Base-by-base conservation (phyloP, 2,113 vertebrate species). In the Epinephelus moara region DNA sequence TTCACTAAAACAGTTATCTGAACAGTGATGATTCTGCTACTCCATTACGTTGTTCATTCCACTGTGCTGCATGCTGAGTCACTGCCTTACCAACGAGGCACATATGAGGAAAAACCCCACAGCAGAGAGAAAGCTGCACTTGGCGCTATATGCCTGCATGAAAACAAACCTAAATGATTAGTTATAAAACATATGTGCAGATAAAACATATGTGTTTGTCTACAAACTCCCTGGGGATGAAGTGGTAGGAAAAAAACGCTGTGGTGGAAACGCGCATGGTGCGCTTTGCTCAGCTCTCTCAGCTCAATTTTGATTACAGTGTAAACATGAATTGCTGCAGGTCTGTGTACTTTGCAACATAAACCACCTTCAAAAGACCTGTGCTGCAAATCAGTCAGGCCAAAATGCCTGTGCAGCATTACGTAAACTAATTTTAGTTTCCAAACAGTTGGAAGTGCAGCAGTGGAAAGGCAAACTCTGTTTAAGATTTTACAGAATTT, bases 401-500 rank as follows among this genome's bases (percentile, higher is more conserved):
- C 10, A 68, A 62, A 64, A 68, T 52, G 60, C 25, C 49, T 3
- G 52, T 2, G 67, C 45, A 60, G 45, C 75, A 60, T 81, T 85
- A 81, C 75, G 37, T 27, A 78, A 75, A 61, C 75, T 78, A 79
- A 80, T 80, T 89, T 84, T 69, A 55, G 49, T 64, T 63, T 78
- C 57, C 63, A 64, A 74, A 79, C 37, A 30, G 75, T 18, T 68
- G 66, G 25, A 80, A 70, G 67, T 52, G 42, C 71, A 75, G 45
- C 61, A 60, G 59, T 78, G 78, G 68, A 81, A 78, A 85, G 62
- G 40, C 27, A 82, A 80, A 75, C 33, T 30, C 9, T 10, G 0
- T 52, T 23, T 75, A 67, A n/a, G 62, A 30, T 50, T 90, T 89
- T 30, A 87, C 18, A 83, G 75, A 84, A 85, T 85, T 85, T 88